Percentiles rank a stretch among this genome's conserved stretches.
These are phyloP conservation scores for Phocides pigmalion DNA, from an alignment of 1,140 invertebrate species.

Conservation along the genomic window DNA sequence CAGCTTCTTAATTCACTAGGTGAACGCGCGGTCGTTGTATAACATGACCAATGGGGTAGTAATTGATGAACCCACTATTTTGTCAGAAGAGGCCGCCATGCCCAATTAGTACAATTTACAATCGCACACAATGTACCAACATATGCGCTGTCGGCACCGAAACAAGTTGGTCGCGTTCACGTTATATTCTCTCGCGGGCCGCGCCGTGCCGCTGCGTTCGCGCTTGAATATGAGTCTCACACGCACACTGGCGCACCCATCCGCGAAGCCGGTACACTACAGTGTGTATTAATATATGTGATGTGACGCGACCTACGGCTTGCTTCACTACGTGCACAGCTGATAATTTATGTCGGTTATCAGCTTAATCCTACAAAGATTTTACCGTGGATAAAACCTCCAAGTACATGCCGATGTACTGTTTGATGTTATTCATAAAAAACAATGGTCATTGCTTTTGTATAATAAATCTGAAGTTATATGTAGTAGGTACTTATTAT, in stretches of 20 bases:
- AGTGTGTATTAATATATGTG: slow-evolving; percentile 47
- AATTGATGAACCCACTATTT: slow-evolving; percentile 70
- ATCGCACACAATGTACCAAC: slow-evolving; percentile 66
- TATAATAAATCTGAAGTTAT: not conserved
- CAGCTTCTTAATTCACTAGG: slow-evolving; percentile 58
- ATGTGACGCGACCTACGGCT: slow-evolving; percentile 53
- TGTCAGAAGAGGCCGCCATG: slow-evolving; percentile 70
- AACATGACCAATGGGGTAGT: slow-evolving; percentile 60
- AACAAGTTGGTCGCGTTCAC: slow-evolving; percentile 77
- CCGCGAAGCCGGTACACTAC: slow-evolving; percentile 40
- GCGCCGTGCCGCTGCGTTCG: slow-evolving; percentile 73
- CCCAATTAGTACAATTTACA: slow-evolving; percentile 81
- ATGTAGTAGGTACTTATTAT: too few species aligned
- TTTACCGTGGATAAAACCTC: slow-evolving; percentile 15
- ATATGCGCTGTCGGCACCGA: slow-evolving; percentile 75
- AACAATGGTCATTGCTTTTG: not conserved
- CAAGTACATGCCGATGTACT: not conserved
- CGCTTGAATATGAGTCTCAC: slow-evolving; percentile 60
- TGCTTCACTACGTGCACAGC: slow-evolving; percentile 45
- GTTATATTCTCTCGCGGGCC: slow-evolving; percentile 70
- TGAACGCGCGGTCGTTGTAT: slow-evolving; percentile 59
- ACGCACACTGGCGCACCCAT: slow-evolving; percentile 56
- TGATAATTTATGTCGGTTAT: slow-evolving; percentile 60
- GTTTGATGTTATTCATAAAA: too few species aligned
- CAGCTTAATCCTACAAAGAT: slow-evolving; percentile 42